These are phyloP conservation scores for Calephelis perditalis DNA, from an alignment of 2,888 invertebrate genomes.

Conservation along the genomic window DNA sequence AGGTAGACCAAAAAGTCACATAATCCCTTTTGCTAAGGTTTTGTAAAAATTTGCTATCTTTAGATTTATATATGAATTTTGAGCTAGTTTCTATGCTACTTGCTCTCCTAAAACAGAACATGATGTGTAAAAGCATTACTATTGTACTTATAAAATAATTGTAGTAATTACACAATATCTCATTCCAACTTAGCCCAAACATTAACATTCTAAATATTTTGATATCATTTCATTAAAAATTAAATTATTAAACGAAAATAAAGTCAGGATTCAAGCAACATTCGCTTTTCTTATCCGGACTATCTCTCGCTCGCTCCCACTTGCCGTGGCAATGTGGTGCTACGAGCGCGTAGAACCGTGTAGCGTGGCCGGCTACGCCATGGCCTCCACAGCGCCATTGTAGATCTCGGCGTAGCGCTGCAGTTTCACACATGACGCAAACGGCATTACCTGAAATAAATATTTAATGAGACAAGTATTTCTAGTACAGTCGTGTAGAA, in stretches of 20 bases:
- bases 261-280: slow-evolving; percentile 66
- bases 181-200: too few species aligned
- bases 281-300: slow-evolving; percentile 49
- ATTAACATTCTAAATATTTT: background rate
- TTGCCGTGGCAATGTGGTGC: slow-evolving; percentile 94
- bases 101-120: too few species aligned
- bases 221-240: background rate
- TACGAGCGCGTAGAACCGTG: slow-evolving; percentile 90
- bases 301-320: slow-evolving; percentile 82
- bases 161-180: too few species aligned
- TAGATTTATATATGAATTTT: too few species aligned
- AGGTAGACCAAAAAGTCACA: too few species aligned
- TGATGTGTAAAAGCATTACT: too few species aligned
- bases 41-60: too few species aligned
- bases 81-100: too few species aligned
- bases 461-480: too few species aligned
- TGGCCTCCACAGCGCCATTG: slow-evolving; percentile 92
- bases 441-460: slow-evolving; percentile 82
- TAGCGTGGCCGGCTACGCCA: slow-evolving; percentile 85
- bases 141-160: too few species aligned
- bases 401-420: slow-evolving; percentile 85
- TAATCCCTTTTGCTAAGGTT: too few species aligned
- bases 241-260: slow-evolving; percentile 58
- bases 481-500: too few species aligned
- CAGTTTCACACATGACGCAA: slow-evolving; percentile 89